phyloP scores from a whole-genome alignment of 2,797 vertebrate species.

The Rhabdomys pumilio region DNA sequence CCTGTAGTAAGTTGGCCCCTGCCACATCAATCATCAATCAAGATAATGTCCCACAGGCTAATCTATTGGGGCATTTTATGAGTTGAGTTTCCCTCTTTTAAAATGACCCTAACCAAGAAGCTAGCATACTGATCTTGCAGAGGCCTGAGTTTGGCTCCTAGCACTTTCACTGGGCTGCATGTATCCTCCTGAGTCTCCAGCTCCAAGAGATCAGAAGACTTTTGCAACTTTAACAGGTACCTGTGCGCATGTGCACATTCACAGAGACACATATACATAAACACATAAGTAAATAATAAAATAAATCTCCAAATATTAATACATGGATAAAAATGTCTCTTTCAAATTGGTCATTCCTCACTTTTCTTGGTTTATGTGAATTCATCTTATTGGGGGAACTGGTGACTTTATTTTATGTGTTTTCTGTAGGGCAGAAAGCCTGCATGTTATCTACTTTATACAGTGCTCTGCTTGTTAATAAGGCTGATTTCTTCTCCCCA shows the following conservation, averaged over 20 bases:
- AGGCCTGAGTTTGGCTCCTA: background rate
- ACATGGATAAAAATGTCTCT: background rate
- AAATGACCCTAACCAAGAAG: background rate
- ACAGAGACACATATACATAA: background rate
- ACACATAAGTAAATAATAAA: background rate
- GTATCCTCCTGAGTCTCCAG: background rate
- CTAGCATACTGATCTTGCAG: background rate
- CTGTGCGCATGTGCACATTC: no score
- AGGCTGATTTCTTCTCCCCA: background rate
- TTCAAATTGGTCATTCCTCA: background rate
- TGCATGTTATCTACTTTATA: background rate
- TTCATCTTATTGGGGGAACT: background rate
- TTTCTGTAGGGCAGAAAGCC: background rate
- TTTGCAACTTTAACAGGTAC: background rate
- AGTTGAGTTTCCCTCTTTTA: background rate
- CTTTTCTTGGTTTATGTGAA: background rate
- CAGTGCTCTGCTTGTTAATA: background rate
- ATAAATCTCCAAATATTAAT: background rate
- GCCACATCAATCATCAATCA: background rate
- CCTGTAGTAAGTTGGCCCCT: background rate
- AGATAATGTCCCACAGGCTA: background rate
- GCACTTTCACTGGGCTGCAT: background rate
- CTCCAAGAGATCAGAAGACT: background rate
- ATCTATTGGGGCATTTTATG: background rate
- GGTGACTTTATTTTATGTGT: background rate